Base-by-base conservation (phyloP, 2,888 invertebrate genomes). In the Troides aeacus region DNA sequence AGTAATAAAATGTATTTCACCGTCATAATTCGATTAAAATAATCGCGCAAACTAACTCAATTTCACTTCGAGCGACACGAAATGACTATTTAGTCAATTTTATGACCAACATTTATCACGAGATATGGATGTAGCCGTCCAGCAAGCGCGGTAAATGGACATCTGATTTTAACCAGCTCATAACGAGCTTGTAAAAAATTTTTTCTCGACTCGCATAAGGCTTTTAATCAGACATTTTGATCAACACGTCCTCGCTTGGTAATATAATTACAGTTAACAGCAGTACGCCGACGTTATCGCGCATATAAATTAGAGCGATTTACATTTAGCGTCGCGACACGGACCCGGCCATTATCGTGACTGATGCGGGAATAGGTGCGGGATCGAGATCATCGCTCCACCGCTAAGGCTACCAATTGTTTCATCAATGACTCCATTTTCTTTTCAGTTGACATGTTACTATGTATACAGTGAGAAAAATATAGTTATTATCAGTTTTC, bases 231-330 rank as follows among this genome's bases (percentile, higher is more conserved):
- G 87, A 81, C 85, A 84, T 91, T 90, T 88, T 89, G 90, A 92
- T 92, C 92, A 91, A 89, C 90, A 90, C 89, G 91, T 91, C 91
- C 90, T 90, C 90, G 87, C 88, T 84, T 83, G 85, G 90, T 88
- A 90, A 90, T 90, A 92, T 92, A 91, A 92, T 92, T 92, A 92
- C 91, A 89, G 89, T 89, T 90, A 91, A 91, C 92, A 91, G 91
- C 91, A 87, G 87, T 86, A 87, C 88, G 88, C 86, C 85, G 91
- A 91, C 91, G 91, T 91, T 92, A 92, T 92, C 92, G 88, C 85
- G 84, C 87, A 89, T 90, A 91, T 92, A 92, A 92, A 92, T 92
- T 92, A 92, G 89, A 86, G 82, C 89, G 90, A 91, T 92, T 92
- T 92, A 90, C 92, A 92, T 92, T 91, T 87, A 87, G 86, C 87